Percentiles rank a stretch among this genome's conserved stretches.
Conservation (phyloP, 2,797 vertebrate species). For the Anableps anableps region DNA sequence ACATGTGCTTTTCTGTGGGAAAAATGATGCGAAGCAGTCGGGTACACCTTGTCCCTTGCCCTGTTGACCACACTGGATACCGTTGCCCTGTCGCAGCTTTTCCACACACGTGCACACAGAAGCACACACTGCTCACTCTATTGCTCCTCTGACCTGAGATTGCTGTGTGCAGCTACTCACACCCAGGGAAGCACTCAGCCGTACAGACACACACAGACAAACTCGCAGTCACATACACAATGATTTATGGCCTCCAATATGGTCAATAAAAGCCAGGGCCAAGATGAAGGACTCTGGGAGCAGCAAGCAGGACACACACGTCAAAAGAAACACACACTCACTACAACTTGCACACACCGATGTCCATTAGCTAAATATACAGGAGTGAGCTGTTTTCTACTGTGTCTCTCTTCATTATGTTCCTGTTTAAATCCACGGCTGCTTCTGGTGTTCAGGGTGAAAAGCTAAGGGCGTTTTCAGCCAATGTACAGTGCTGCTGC, state of each 20-base stretch:
- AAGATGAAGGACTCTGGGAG: constrained; percentile 66
- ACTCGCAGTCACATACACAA: constrained; percentile 43
- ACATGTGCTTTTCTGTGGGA: constrained; percentile 31
- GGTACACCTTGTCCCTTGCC: constrained; percentile 59
- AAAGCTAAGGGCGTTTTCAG: neutral
- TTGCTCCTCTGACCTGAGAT: constrained; percentile 70
- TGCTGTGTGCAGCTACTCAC: constrained; percentile 61
- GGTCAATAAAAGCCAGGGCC: constrained; percentile 78
- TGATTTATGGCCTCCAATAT: constrained; percentile 80
- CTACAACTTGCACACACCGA: constrained; percentile 16
- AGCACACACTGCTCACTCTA: constrained; percentile 35
- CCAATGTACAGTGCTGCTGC: neutral
- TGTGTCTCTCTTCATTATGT: constrained; percentile 63
- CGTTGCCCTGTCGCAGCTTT: constrained; percentile 38
- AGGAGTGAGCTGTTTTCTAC: constrained; percentile 34
- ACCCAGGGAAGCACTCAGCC: constrained; percentile 62
- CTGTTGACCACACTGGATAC: constrained; percentile 43
- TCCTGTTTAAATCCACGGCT: constrained; percentile 21
- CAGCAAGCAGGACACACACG: constrained; percentile 46
- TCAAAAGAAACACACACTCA: constrained; percentile 20
- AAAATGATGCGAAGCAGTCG: constrained; percentile 48
- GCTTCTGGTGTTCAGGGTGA: neutral
- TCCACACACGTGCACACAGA: constrained; percentile 21
- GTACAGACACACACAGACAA: constrained; percentile 36
- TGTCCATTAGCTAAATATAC: constrained; percentile 64